A percentile compares a stretch with the other conserved stretches of the same genome.
These are phyloP conservation scores for Spodoptera litura DNA, from an alignment of 1,140 invertebrate genomes.

Conservation along the genomic window DNA sequence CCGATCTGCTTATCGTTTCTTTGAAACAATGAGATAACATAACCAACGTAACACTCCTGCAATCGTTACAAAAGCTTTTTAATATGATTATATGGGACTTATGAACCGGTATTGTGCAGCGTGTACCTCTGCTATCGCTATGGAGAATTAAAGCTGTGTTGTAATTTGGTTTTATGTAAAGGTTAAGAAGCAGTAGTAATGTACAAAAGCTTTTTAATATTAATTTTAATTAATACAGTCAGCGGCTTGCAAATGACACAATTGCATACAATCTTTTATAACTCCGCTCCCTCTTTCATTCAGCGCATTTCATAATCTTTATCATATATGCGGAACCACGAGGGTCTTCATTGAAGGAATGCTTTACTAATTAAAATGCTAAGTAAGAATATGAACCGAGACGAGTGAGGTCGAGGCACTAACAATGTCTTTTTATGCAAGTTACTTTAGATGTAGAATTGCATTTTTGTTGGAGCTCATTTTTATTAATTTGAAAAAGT, in stretches of 20 bases:
- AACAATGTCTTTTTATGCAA: background rate
- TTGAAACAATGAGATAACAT: no score
- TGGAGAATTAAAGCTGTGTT: no score
- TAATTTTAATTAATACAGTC: constrained; percentile 4
- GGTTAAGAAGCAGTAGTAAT: no score
- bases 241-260: background rate
- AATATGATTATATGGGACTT: no score
- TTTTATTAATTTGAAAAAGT: background rate
- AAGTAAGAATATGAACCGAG: constrained; percentile 39
- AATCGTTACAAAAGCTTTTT: no score
- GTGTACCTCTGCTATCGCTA: no score
- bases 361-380: constrained; percentile 58
- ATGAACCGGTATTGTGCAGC: no score
- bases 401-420: background rate
- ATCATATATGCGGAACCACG: constrained; percentile 45
- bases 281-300: constrained; percentile 5
- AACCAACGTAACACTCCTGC: no score
- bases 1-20: no score
- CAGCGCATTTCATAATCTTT: constrained; percentile 37
- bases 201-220: background rate
- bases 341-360: constrained; percentile 39
- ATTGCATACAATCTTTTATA: constrained; percentile 16
- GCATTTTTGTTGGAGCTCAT: background rate
- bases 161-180: no score
- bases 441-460: background rate